phyloP scores from a whole-genome alignment of 1,140 invertebrate species.

The Drosophila ogumai region DNA sequence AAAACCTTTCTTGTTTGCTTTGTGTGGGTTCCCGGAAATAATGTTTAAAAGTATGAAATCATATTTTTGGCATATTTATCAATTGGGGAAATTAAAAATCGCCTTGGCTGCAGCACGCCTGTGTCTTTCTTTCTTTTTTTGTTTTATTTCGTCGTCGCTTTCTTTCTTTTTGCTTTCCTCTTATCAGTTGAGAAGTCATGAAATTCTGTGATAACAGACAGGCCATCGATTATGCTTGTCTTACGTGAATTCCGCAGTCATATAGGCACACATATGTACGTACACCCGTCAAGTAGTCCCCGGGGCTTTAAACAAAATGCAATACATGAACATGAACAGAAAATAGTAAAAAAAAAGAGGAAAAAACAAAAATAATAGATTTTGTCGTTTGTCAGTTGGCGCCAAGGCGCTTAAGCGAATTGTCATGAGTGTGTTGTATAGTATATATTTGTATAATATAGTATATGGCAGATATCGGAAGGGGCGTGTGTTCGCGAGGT shows the following conservation, averaged over 20 bases:
- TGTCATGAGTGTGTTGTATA: constrained; percentile 26
- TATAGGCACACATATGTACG: constrained; percentile 6
- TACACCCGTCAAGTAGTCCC: constrained; percentile 14
- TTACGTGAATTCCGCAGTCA: constrained; percentile 52
- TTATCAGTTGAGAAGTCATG: constrained; percentile 25
- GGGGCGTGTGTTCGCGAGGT: constrained; percentile 29
- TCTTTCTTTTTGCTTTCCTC: constrained; percentile 13
- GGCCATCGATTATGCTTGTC: constrained; percentile 59
- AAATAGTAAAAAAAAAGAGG: constrained; percentile 10
- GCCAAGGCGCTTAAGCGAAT: constrained; percentile 59
- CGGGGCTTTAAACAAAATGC: constrained; percentile 34
- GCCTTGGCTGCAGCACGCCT: constrained; percentile 30
- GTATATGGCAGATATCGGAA: constrained; percentile 21
- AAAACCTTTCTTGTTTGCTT: background rate
- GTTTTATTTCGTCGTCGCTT: background rate
- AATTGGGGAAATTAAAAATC: constrained; percentile 45
- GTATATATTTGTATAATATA: background rate
- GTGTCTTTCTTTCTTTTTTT: background rate
- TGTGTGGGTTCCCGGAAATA: constrained; percentile 34
- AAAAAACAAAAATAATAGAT: constrained; percentile 46
- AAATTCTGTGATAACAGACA: constrained; percentile 39
- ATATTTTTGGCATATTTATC: constrained; percentile 36
- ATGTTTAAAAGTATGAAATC: constrained; percentile 17
- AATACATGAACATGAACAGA: constrained; percentile 14
- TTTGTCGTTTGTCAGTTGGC: constrained; percentile 51